Evolutionary conservation across 1,140 invertebrate species (phyloP).

Genomic region (Aphaenogaster rudis): DNA sequence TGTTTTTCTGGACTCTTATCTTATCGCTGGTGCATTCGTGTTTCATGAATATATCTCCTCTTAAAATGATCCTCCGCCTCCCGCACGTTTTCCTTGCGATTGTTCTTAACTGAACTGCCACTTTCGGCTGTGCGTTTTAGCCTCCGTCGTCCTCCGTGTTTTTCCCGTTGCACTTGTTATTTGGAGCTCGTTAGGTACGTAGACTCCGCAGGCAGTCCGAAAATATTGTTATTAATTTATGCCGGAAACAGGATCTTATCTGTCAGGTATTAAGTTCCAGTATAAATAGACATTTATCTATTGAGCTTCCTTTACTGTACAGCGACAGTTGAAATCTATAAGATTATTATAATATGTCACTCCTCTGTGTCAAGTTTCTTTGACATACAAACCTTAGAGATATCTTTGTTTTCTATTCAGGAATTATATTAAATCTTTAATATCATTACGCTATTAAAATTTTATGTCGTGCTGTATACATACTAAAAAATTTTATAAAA

Average conservation of each 20-base stretch:
- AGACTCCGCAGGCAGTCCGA: not conserved
- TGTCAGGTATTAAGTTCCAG: slow-evolving; percentile 43
- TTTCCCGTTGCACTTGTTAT: not conserved
- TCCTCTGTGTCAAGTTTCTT: not conserved
- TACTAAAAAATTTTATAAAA: not conserved
- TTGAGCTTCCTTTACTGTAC: slow-evolving; percentile 31
- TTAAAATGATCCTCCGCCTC: slow-evolving; percentile 3
- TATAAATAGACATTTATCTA: slow-evolving; percentile 76
- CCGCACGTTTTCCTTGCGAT: not conserved
- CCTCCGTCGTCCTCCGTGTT: not conserved
- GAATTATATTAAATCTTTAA: not conserved
- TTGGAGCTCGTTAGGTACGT: not conserved
- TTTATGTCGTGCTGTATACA: not conserved
- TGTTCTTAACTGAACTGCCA: not conserved
- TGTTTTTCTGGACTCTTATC: slow-evolving; percentile 58
- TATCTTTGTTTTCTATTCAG: not conserved
- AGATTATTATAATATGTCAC: not conserved
- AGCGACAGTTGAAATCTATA: slow-evolving; percentile 14
- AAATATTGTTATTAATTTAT: slow-evolving; percentile 28
- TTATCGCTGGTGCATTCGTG: slow-evolving; percentile 37
- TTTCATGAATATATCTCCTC: slow-evolving; percentile 28
- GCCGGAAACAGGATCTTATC: slow-evolving; percentile 61
- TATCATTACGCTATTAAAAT: not conserved
- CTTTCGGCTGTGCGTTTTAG: not conserved
- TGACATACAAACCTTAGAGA: not conserved